Base-by-base conservation (phyloP, 37 sponge, comb jelly and placozoan genomes). In the Agelas oroides region DNA sequence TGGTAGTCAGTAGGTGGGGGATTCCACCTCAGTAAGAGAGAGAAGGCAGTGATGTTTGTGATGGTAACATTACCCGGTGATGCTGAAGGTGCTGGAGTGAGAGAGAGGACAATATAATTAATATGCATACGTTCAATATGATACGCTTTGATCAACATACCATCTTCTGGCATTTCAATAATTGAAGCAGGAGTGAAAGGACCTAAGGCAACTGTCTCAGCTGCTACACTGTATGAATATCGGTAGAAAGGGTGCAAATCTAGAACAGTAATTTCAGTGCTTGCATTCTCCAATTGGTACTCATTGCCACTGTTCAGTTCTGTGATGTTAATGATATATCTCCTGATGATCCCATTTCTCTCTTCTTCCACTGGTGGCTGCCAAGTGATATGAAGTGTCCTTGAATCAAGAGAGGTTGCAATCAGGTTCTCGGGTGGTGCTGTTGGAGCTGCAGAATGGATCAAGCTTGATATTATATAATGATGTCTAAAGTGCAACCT, bases 341-440 rank as follows among this genome's bases (percentile, higher is more conserved):
- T 62, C 28, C 71, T 28, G 21, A 86, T 52, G 36, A 86, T 53
- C 30, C 87, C 87, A 62, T 86, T 86, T 37, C 65, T n/a, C 19
- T 71, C 34, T 20, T 31, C 37, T 0, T 28, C 20, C 32, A 73
- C n/a, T 25, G 80, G 79, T 24, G 53, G 73, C 5, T 70, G 16
- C 87, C 87, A 86, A 15, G 35, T 63, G n/a, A 86, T 16, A 0
- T 55, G 55, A 19, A 79, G 11, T 12, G 73, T 32, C 3, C 53
- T 71, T 34, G 73, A 31, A 17, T 32, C 20, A 0, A 41, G n/a
- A 1, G 37, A 2, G 1, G 36, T 41, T 25, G 56, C 38, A 15
- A 28, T 1, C 0, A 71, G 16, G 27, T 61, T 39, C 15, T 19
- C 18, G 0, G 87, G 87, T 33, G 87, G 39, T 2, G 55, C 80